Evolutionary conservation across 2,113 vertebrate species (phyloP), one percentile per base, ranked within the genome.

Genomic region (Okapia johnstoni): DNA sequence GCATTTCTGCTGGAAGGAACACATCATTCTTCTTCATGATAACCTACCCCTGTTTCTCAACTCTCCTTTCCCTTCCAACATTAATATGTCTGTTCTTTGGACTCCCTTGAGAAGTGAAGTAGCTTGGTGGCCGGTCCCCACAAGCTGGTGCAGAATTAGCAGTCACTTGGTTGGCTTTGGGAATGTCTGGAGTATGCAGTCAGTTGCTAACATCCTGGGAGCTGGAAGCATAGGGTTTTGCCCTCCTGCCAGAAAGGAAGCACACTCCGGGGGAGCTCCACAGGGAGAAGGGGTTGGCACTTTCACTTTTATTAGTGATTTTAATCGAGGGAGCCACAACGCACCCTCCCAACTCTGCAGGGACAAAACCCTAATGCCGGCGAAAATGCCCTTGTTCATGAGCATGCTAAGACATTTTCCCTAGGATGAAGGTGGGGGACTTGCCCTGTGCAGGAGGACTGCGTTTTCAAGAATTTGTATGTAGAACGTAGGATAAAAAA

Each of bases 111-210:
- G 95, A 96, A 95, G 48, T 66, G 90, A 93, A 90, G 93, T 94
- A 93, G 97, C 94, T 77, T 96, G 96, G 97, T 89, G 33, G 80
- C 90, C 26, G 28, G 84, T 93, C 95, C 84, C 90, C 43, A 36
- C 21, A 43, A 0, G 0, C 97, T 95, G 95, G 94, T 97, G 95
- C 73, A 90, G 83, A 93, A 91, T 81, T 43, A 92, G 85, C 94
- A 80, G 86, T 97, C 94, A 66, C 90, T 98, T 40, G 26, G 91
- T 91, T 98, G 87, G 57, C 95, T 80, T 70, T 76, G 84, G 88
- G 98, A 97, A 90, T 92, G 90, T 97, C 88, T 93, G 55, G 98
- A 84, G 97, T 97, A 85, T 97, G 92, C 48, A 8, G 76, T 97
- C 88, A 85, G 95, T 86, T 91, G 66, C 96, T 96, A 80, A 19